Evolutionary conservation across 2,888 invertebrate species (phyloP).

Genomic region (Blomia tropicalis): DNA sequence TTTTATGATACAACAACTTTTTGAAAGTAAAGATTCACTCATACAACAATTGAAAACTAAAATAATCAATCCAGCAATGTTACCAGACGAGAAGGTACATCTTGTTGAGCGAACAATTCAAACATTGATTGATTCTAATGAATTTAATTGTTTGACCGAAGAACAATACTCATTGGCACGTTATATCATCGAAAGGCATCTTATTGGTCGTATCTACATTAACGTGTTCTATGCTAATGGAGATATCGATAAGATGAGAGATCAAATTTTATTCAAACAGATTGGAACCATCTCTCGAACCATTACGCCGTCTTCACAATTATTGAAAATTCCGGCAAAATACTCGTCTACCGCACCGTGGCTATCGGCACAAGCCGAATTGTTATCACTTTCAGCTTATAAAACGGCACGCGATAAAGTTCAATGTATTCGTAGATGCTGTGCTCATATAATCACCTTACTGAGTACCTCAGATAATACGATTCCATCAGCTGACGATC

Average conservation of each 20-base stretch:
- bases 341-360: conserved; percentile 83
- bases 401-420: conserved; percentile 75
- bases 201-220: conserved; percentile 75
- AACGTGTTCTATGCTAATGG: conserved; percentile 91
- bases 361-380: conserved; percentile 80
- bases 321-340: conserved; percentile 61
- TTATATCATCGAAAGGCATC: conserved; percentile 68
- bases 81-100: conserved; percentile 77
- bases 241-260: conserved; percentile 79
- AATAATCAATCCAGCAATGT: conserved; percentile 52
- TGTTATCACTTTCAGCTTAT: conserved; percentile 72
- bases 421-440: conserved; percentile 65
- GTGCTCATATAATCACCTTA: conserved; percentile 82
- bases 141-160: conserved; percentile 56
- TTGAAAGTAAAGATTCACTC: conserved; percentile 57
- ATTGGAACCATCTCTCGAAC: conserved; percentile 55
- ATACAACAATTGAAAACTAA: conserved; percentile 59
- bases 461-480: conserved; percentile 52
- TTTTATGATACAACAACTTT: conserved; percentile 60
- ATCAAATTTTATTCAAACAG: conserved; percentile 76
- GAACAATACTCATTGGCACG: conserved; percentile 58
- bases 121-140: conserved; percentile 47
- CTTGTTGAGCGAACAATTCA: conserved; percentile 62
- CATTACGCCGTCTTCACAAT: conserved; percentile 61
- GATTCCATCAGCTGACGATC: conserved; percentile 77